Evolutionary conservation across 2,797 vertebrate species (phyloP).

Genomic region (Limnodromus scolopaceus): DNA sequence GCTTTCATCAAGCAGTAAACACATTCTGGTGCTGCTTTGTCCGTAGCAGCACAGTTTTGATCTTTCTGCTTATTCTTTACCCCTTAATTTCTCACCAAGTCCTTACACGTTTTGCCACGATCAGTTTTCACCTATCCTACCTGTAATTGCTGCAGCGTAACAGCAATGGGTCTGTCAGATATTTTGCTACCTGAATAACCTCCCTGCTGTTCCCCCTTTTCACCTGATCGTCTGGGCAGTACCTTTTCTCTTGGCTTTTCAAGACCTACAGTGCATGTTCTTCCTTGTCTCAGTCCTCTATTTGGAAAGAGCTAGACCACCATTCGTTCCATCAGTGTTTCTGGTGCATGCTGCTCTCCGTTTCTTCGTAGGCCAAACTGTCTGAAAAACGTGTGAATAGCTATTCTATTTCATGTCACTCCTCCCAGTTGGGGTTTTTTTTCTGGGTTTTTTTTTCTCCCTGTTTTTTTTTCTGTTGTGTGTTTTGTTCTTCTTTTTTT

Average conservation of each 20-base stretch:
- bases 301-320: not conserved
- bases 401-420: not conserved
- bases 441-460: no score
- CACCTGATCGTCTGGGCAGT: not conserved
- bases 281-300: not conserved
- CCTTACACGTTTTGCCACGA: not conserved
- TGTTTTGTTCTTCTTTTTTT: not conserved
- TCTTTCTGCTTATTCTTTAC: not conserved
- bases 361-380: not conserved
- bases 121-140: not conserved
- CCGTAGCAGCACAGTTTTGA: not conserved
- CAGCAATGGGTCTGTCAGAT: not conserved
- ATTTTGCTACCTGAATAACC: not conserved
- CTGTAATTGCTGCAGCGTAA: not conserved
- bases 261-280: not conserved
- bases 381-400: not conserved
- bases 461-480: no score
- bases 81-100: not conserved
- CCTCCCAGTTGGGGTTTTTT: not conserved
- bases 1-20: not conserved
- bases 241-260: not conserved
- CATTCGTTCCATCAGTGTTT: not conserved
- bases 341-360: not conserved
- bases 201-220: not conserved
- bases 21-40: not conserved